Evolutionary conservation across 2,797 vertebrate species (phyloP).

Genomic region (Moxostoma hubbsi): DNA sequence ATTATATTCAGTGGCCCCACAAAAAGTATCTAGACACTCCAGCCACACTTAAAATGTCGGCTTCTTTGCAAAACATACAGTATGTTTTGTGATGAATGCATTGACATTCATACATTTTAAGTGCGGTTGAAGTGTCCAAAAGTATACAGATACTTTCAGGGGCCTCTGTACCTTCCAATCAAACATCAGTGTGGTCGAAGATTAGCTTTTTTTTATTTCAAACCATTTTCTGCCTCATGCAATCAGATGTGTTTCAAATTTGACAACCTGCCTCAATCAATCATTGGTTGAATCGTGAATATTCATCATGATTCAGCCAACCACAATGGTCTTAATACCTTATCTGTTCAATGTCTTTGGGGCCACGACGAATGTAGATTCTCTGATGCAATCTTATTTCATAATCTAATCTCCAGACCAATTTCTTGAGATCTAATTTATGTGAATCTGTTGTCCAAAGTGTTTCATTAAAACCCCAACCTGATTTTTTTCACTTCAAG

Average conservation of each 20-base stretch:
- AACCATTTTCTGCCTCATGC: conserved; percentile 20
- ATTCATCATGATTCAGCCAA: neutral
- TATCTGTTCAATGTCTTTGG: neutral
- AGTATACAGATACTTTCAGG: too few relatives aligned
- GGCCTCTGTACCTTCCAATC: neutral
- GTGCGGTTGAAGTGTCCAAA: too few relatives aligned
- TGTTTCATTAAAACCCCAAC: conserved; percentile 3
- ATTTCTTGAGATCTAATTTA: conserved; percentile 3
- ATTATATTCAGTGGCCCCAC: too few relatives aligned
- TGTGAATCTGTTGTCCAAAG: conserved; percentile 7
- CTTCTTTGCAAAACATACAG: too few relatives aligned
- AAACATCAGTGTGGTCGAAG: neutral
- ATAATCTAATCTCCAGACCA: conserved; percentile 30
- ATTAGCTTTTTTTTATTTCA: neutral
- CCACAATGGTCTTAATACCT: neutral
- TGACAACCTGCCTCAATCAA: neutral
- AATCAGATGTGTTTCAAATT: neutral
- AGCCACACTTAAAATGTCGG: too few relatives aligned
- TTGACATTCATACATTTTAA: too few relatives aligned
- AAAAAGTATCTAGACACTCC: too few relatives aligned
- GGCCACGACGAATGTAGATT: neutral
- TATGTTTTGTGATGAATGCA: too few relatives aligned
- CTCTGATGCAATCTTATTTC: conserved; percentile 15
- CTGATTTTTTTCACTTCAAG: conserved; percentile 11
- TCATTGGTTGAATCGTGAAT: neutral